Evolutionary conservation across 1,140 invertebrate species (phyloP).

Genomic region (Radopholus similis): DNA sequence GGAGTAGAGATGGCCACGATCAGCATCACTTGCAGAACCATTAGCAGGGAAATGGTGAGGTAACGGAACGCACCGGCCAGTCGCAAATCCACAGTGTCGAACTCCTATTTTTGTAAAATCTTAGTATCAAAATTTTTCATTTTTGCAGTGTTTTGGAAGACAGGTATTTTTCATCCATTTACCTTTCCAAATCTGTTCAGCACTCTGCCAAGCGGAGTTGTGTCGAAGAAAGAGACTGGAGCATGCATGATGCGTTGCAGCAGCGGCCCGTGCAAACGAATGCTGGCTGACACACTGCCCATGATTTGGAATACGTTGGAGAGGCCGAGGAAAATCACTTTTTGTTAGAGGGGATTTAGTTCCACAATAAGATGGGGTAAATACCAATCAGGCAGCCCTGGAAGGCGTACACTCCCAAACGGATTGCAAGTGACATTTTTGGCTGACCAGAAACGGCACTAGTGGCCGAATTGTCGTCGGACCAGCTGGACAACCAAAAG

Average conservation of each 20-base stretch:
- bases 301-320: slow-evolving; percentile 53
- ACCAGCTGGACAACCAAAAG: slow-evolving; percentile 61
- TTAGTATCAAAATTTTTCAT: too few species aligned
- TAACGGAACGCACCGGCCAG: slow-evolving; percentile 57
- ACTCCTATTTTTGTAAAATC: too few species aligned
- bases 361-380: neutral
- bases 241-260: slow-evolving; percentile 73
- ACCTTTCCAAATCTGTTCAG: slow-evolving; percentile 78
- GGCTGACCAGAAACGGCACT: neutral
- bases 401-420: slow-evolving; percentile 10
- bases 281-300: slow-evolving; percentile 68
- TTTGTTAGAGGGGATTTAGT: neutral
- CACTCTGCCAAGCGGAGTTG: slow-evolving; percentile 70
- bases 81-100: slow-evolving; percentile 59
- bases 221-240: slow-evolving; percentile 68
- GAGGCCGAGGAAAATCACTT: slow-evolving; percentile 39
- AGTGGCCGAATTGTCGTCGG: slow-evolving; percentile 44
- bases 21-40: slow-evolving; percentile 51
- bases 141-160: neutral
- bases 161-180: slow-evolving; percentile 16
- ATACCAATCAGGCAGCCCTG: neutral
- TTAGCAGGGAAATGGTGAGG: slow-evolving; percentile 47
- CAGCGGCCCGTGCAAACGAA: slow-evolving; percentile 72
- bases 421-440: neutral
- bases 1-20: slow-evolving; percentile 60